Base-by-base conservation (phyloP, 2,888 invertebrate genomes). In the Harpalus rubripes region DNA sequence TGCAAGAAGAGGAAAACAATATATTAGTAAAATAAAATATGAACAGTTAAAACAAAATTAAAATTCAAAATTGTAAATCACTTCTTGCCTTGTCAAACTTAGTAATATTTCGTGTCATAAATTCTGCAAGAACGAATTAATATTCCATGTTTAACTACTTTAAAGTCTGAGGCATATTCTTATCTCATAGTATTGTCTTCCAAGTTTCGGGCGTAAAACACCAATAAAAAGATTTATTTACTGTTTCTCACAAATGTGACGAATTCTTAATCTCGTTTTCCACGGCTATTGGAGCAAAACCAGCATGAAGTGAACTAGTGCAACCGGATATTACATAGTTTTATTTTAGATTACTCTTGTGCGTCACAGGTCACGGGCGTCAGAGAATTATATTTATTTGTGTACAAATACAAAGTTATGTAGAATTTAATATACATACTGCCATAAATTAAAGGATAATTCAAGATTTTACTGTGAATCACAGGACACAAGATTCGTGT, bases 311-410 rank as follows among this genome's bases (percentile, higher is more conserved):
- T 63, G 63, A 26, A n/a, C 68, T 58, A 82, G 72, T 72, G 72
- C 72, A 83, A 76, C 83, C 74, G 83, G 83, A 83, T 76, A 76
- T 76, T 72, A 5, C 32, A 32, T 32, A 76, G 83, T 83, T 83
- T 83, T 83, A 83, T 83, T 83, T 83, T 83, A 83, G 83, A 44
- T 44, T 74, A 44, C 83, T 39, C 61, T 58, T 59, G 72, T 83
- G 83, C 83, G 83, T 83, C 83, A 74, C 39, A 39, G 59, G 56
- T 56, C 76, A 83, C 22, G 59, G 74, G 76, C 74, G 83, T 83
- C 83, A 83, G 59, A 59, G 15, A 18, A 18, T 52, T 61, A 41
- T 76, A 74, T 83, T 83, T 83, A 74, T 74, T 59, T 58, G 76
- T 78, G 78, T 78, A 78, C 78, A 78, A 78, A 78, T 78, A 26